Evolutionary conservation across 1,140 invertebrate genomes (phyloP).

Genomic region (Diplogasteroides magnus): DNA sequence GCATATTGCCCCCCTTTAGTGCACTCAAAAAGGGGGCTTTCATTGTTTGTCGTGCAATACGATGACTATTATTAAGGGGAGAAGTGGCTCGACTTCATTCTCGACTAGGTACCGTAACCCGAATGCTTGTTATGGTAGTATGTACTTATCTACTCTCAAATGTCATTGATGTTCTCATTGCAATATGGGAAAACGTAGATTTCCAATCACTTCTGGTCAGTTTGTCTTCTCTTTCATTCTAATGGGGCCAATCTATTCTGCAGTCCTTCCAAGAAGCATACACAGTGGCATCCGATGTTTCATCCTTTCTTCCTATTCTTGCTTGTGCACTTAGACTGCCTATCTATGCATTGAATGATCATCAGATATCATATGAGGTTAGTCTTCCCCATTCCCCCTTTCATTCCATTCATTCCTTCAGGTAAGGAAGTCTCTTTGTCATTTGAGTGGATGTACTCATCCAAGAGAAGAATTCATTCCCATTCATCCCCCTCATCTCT

Average conservation of each 20-base stretch:
- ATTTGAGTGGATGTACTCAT: too few relatives aligned
- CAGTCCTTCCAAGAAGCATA: constrained; percentile 30
- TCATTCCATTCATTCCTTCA: too few relatives aligned
- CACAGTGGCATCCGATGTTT: constrained; percentile 41
- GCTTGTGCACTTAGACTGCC: constrained; percentile 40
- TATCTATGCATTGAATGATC: constrained; percentile 39
- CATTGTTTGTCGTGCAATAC: not conserved
- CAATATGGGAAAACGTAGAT: constrained; percentile 41
- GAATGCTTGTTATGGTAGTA: constrained; percentile 46
- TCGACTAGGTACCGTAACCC: constrained; percentile 42
- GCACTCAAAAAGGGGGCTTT: too few relatives aligned
- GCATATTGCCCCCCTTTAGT: too few relatives aligned
- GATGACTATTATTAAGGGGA: constrained; percentile 23
- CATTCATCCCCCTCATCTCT: too few relatives aligned
- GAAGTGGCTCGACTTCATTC: constrained; percentile 17
- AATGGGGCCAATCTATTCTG: not conserved
- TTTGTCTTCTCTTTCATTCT: too few relatives aligned
- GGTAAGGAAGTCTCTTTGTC: too few relatives aligned
- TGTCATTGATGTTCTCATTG: constrained; percentile 42
- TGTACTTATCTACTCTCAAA: constrained; percentile 41
- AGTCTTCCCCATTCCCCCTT: too few relatives aligned
- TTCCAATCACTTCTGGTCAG: constrained; percentile 15
- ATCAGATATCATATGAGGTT: constrained; percentile 33
- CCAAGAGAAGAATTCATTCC: too few relatives aligned
- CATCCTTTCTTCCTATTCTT: constrained; percentile 42